phyloP scores from a whole-genome alignment of 2,797 vertebrate species.

The Hydrolagus colliei region DNA sequence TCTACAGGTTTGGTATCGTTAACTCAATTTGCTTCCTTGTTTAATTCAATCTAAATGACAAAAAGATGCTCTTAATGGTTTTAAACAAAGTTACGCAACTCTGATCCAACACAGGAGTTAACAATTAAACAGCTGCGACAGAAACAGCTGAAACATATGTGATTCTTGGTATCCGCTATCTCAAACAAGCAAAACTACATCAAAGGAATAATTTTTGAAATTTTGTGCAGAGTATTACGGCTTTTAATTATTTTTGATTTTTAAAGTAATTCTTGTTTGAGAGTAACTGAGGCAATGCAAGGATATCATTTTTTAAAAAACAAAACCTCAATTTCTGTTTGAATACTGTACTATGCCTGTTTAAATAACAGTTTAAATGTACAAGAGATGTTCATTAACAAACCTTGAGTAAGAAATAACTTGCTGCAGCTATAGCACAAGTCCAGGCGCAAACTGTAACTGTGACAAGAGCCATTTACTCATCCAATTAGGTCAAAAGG shows the following conservation, averaged over 20 bases:
- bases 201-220: conserved; percentile 11
- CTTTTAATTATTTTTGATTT: too few species aligned
- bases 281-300: background rate
- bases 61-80: background rate
- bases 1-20: background rate
- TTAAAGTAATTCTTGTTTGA: background rate
- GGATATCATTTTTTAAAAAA: background rate
- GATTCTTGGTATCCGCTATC: background rate
- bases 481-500: background rate
- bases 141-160: too few species aligned
- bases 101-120: background rate
- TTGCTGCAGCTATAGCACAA: background rate
- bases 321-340: too few species aligned
- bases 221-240: background rate
- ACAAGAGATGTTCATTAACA: background rate
- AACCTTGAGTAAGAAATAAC: background rate
- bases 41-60: conserved; percentile 10
- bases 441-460: background rate
- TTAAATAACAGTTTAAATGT: too few species aligned
- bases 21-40: background rate
- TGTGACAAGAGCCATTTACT: background rate
- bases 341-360: too few species aligned
- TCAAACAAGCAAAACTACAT: background rate
- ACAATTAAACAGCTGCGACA: background rate
- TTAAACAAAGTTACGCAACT: background rate